Evolutionary conservation across 2,888 invertebrate genomes (phyloP).

Genomic region (Euproctis similis): DNA sequence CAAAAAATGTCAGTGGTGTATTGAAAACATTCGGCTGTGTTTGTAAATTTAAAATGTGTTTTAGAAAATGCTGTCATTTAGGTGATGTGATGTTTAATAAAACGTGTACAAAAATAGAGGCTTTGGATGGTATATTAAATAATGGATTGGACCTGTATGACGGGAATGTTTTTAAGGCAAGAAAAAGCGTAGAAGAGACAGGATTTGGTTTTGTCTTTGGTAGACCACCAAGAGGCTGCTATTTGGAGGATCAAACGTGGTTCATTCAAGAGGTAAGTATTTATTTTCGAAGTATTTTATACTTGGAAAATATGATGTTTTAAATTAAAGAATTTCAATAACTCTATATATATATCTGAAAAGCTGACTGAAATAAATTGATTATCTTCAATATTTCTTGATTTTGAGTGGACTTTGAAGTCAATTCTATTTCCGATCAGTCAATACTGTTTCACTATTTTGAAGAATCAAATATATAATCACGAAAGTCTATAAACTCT

Average conservation of each 20-base stretch:
- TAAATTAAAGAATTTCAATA: no score
- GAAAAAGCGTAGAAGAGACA: conserved; percentile 23
- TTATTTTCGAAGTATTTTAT: no score
- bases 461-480: no score
- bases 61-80: conserved; percentile 53
- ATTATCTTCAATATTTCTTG: no score
- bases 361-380: no score
- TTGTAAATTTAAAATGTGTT: conserved; percentile 42
- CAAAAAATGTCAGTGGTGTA: conserved; percentile 34
- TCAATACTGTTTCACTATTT: no score
- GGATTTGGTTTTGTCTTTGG: conserved; percentile 32
- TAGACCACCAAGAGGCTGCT: conserved; percentile 29
- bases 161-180: conserved; percentile 22
- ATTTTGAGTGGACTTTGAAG: no score
- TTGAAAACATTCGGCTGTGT: conserved; percentile 44
- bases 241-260: conserved; percentile 34
- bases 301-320: no score
- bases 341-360: no score
- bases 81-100: conserved; percentile 25
- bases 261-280: conserved; percentile 46
- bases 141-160: conserved; percentile 34
- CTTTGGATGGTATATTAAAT: conserved; percentile 28
- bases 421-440: no score
- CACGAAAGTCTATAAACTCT: no score
- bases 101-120: conserved; percentile 26